These are phyloP conservation scores for Chaetodon trifascialis DNA, from an alignment of 2,113 vertebrate species.

Conservation along the genomic window DNA sequence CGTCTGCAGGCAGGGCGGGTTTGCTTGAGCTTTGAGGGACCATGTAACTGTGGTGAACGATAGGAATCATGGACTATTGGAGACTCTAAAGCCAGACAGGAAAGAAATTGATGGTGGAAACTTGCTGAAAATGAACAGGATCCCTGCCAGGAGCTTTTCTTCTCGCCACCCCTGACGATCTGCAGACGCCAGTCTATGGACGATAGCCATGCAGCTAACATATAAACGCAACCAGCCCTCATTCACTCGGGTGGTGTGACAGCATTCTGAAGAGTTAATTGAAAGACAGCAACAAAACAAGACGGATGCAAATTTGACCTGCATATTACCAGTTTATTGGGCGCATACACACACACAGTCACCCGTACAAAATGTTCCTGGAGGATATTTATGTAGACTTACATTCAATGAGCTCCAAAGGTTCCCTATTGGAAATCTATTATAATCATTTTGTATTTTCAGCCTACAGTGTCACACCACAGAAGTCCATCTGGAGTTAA, in stretches of 20 bases:
- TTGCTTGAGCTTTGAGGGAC: too few relatives aligned
- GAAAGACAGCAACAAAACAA: neutral
- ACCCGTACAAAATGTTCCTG: neutral
- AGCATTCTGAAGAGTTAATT: neutral
- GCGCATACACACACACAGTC: neutral
- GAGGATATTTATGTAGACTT: neutral
- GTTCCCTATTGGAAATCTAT: conserved; percentile 9
- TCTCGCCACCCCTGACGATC: too few relatives aligned
- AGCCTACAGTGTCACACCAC: neutral
- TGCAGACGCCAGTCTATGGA: too few relatives aligned
- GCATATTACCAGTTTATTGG: neutral
- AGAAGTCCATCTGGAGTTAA: neutral
- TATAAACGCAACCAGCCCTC: neutral
- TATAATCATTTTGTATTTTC: neutral
- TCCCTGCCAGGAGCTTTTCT: too few relatives aligned
- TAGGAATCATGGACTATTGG: too few relatives aligned
- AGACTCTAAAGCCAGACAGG: too few relatives aligned
- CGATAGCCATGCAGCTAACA: neutral
- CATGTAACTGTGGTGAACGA: too few relatives aligned
- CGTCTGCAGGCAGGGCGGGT: too few relatives aligned
- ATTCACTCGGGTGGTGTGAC: too few relatives aligned
- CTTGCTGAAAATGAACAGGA: too few relatives aligned
- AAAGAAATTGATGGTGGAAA: too few relatives aligned
- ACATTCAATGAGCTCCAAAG: neutral
- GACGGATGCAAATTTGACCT: too few relatives aligned